Conservation (phyloP, 37 sponge, comb jelly and placozoan genomes). For the Theonella swinhoei region DNA sequence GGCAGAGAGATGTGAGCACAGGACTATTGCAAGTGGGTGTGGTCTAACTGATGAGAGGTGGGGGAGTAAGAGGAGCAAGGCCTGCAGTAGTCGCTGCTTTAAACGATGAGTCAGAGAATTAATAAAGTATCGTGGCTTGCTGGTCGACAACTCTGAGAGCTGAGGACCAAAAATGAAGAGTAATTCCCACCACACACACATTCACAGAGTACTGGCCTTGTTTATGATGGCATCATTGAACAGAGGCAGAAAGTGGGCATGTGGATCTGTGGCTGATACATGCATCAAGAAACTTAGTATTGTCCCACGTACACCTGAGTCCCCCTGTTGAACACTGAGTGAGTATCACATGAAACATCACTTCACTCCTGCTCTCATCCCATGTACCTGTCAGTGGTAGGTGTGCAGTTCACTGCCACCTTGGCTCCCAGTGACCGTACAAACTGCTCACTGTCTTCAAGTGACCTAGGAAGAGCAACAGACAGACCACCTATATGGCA, state of each 20-base stretch:
- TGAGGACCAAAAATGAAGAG: slow-evolving; percentile 3
- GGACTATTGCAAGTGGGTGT: neutral
- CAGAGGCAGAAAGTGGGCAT: neutral
- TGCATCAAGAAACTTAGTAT: slow-evolving; percentile 47
- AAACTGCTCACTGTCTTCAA: slow-evolving; percentile 52
- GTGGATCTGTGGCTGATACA: neutral
- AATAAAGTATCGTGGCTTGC: slow-evolving; percentile 58
- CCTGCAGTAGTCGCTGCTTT: slow-evolving; percentile 67
- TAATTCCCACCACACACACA: neutral
- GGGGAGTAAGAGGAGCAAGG: slow-evolving; percentile 35
- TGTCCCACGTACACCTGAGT: slow-evolving; percentile 39
- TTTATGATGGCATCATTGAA: slow-evolving; percentile 11
- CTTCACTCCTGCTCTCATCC: too few species aligned
- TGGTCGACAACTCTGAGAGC: slow-evolving; percentile 12
- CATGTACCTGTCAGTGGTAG: neutral
- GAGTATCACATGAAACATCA: neutral
- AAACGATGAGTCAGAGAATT: slow-evolving; percentile 67
- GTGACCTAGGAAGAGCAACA: slow-evolving; percentile 5
- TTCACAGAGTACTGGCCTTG: neutral
- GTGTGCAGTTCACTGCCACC: slow-evolving; percentile 30
- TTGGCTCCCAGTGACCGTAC: slow-evolving; percentile 27
- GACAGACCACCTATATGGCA: neutral
- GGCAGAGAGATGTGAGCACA: neutral
- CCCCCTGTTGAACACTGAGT: slow-evolving; percentile 17
- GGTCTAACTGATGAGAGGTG: neutral